Evolutionary conservation across 2,113 vertebrate genomes (phyloP).

Genomic region (Pitta sordida): DNA sequence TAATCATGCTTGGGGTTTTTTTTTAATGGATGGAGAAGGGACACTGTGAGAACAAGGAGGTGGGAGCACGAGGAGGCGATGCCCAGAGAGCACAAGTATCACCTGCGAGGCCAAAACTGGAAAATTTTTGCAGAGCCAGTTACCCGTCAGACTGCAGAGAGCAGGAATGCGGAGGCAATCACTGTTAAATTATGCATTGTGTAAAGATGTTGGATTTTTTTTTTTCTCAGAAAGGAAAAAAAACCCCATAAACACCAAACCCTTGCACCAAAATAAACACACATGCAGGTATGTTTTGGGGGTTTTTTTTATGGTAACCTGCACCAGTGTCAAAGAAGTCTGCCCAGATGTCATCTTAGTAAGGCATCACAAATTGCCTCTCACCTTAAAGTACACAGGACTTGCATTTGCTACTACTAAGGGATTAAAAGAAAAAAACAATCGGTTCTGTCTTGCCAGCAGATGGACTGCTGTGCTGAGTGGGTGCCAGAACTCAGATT

Average conservation of each 20-base stretch:
- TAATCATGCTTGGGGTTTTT: neutral
- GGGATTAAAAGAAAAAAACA: neutral
- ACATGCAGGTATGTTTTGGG: neutral
- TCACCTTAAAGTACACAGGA: conserved; percentile 43
- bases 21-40: neutral
- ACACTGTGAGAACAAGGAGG: neutral
- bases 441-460: conserved; percentile 58
- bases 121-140: neutral
- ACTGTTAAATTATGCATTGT: neutral
- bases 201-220: neutral
- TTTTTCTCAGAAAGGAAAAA: neutral
- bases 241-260: neutral
- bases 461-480: conserved; percentile 60
- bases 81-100: neutral
- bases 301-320: neutral
- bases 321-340: neutral
- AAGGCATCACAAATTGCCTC: conserved; percentile 45
- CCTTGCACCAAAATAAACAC: neutral
- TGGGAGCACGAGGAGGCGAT: neutral
- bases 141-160: neutral
- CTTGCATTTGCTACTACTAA: conserved; percentile 63
- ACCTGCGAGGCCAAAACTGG: neutral
- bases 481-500: conserved; percentile 56
- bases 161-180: neutral
- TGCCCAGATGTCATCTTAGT: conserved; percentile 19